Base-by-base conservation (phyloP, 2,888 invertebrate genomes). In the Eristalinus sepulchralis region DNA sequence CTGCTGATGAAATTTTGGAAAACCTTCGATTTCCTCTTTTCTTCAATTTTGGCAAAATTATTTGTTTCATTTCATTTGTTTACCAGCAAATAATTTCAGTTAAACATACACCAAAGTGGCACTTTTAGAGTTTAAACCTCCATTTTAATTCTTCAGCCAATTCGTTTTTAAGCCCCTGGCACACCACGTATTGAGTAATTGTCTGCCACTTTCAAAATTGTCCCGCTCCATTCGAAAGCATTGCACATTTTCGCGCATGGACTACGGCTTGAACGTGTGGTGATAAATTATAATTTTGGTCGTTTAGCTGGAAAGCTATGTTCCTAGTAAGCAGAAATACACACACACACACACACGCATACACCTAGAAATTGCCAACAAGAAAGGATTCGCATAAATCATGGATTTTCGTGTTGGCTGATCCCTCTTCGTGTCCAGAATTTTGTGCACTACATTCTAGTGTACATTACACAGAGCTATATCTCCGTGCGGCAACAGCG, bases 301-400 rank as follows among this genome's bases (percentile, higher is more conserved):
- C 47, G 62, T 36, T 63, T 47, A 13, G 33, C 17, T 55, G 31
- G 33, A 81, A 70, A 36, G 67, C 76, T 77, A 85, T 72, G 68
- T 77, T 67, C 81, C 67, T 55, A 17, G 8, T 39, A 57, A 36
- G 34, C 33, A 47, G 47, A n/a, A n/a, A 47, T n/a, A 17, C n/a
- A 39, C 10, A 34, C 6, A 34, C 3, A 34, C 34, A 68, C 53
- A 66, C 11, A 57, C 55, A 77, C 57, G 77, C 57, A 81, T 73
- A 81, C 77, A 81, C 59, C 53, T 59, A 34, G 68, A 60, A 72
- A 77, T 73, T 72, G 53, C 73, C 39, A 68, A 77, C 85, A 77
- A 85, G 77, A 85, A 81, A 78, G 81, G 68, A 77, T 77, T 73
- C 72, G 77, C 81, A 85, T 85, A 85, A 85, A 85, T 85, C 81